Evolutionary conservation across 2,888 invertebrate genomes (phyloP).

Genomic region (Euproctis similis): DNA sequence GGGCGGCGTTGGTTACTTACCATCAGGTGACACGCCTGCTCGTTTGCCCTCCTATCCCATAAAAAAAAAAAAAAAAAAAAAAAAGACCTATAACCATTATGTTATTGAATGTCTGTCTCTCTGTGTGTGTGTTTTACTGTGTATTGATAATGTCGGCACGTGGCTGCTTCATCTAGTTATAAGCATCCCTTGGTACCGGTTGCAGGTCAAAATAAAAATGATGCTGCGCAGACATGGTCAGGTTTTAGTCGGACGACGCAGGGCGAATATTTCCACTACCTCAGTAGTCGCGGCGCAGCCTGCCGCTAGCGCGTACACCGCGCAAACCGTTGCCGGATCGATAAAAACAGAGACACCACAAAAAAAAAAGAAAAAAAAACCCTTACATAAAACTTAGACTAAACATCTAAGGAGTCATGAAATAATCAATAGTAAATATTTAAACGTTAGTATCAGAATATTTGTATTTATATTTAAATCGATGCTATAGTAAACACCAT

Average conservation of each 20-base stretch:
- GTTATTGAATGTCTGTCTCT: no score
- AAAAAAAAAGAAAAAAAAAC: slow-evolving; percentile 23
- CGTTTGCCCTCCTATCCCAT: no score
- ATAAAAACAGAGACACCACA: slow-evolving; percentile 48
- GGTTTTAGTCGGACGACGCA: slow-evolving; percentile 24
- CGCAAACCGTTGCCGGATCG: slow-evolving; percentile 42
- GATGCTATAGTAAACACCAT: slow-evolving; percentile 32
- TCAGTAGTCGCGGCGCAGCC: slow-evolving; percentile 65
- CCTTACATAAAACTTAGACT: slow-evolving; percentile 12
- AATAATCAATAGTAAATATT: no score
- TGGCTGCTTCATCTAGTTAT: slow-evolving; percentile 33
- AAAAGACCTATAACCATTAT: no score
- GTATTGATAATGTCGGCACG: slow-evolving; percentile 44
- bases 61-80: no score
- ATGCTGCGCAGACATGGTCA: slow-evolving; percentile 48
- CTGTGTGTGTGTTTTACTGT: no score
- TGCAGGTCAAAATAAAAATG: slow-evolving; percentile 48
- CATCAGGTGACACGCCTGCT: no score
- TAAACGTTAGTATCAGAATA: no score
- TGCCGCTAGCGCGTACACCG: slow-evolving; percentile 62
- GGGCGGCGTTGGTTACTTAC: no score
- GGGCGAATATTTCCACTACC: slow-evolving; percentile 37
- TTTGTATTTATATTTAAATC: no score
- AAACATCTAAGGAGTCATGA: no score
- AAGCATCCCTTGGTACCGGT: slow-evolving; percentile 37